A percentile compares a stretch with the other conserved stretches of the same genome.
phyloP scores from a whole-genome alignment of 2,888 invertebrate genomes.

The Drosophila paramelanica region DNA sequence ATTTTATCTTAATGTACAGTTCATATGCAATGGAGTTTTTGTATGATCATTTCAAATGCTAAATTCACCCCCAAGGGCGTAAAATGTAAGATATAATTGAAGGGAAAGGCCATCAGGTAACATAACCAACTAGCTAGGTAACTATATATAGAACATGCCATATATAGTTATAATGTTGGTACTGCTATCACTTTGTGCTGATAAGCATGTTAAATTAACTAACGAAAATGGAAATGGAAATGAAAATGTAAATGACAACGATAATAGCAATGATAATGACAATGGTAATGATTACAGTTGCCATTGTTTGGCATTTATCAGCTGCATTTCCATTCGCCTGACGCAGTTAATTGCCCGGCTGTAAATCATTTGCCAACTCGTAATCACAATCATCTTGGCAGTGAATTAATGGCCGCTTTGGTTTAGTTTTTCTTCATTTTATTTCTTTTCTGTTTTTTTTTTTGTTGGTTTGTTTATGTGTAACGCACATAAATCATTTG shows the following conservation, averaged over 20 bases:
- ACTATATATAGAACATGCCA: not conserved
- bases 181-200: slow-evolving; percentile 19
- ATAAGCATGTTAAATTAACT: slow-evolving; percentile 37
- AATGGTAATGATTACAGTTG: slow-evolving; percentile 1
- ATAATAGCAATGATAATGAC: slow-evolving; percentile 10
- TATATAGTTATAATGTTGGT: slow-evolving; percentile 4
- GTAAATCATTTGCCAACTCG: slow-evolving; percentile 43
- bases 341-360: slow-evolving; percentile 31
- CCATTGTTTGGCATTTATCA: slow-evolving; percentile 4
- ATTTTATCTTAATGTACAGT: too few relatives aligned
- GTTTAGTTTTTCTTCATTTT: not conserved
- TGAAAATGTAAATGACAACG: slow-evolving; percentile 31
- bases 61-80: not conserved
- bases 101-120: not conserved
- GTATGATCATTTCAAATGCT: too few relatives aligned
- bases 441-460: not conserved
- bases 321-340: slow-evolving; percentile 19
- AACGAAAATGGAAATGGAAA: slow-evolving; percentile 21
- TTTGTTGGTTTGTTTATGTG: slow-evolving; percentile 7
- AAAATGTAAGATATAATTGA: not conserved
- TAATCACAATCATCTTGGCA: slow-evolving; percentile 29
- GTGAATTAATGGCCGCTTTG: slow-evolving; percentile 8
- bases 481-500: slow-evolving; percentile 57
- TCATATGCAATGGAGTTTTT: too few relatives aligned
- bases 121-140: not conserved